A percentile compares a stretch with the other conserved stretches of the same genome.
Conservation (phyloP, 2,888 invertebrate species). For the Cosmopolites sordidus region DNA sequence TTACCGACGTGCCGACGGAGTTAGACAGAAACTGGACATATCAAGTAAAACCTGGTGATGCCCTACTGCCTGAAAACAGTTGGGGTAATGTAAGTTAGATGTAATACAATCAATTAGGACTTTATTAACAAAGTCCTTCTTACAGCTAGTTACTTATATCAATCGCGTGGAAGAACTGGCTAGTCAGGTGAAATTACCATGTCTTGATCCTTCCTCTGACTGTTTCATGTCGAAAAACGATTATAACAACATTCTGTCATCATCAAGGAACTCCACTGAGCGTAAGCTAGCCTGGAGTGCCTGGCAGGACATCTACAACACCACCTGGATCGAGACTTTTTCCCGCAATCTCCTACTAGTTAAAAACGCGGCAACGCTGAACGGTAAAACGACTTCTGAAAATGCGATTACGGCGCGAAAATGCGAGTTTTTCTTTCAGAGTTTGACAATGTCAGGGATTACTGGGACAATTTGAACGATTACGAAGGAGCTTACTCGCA, state of each 20-base stretch:
- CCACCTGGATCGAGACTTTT: conserved; percentile 28
- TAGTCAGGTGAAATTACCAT: conserved; percentile 19
- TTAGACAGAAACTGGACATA: conserved; percentile 52
- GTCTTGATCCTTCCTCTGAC: conserved; percentile 14
- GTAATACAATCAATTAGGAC: too few species aligned
- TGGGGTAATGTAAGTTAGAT: conserved; percentile 51
- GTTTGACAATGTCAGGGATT: conserved; percentile 50
- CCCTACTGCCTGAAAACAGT: conserved; percentile 50
- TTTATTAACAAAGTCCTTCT: too few species aligned
- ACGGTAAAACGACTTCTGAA: conserved; percentile 31
- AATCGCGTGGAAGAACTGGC: conserved; percentile 23
- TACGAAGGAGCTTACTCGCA: conserved; percentile 52
- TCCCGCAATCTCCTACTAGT: conserved; percentile 33
- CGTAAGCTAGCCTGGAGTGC: conserved; percentile 35
- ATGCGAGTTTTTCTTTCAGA: not conserved
- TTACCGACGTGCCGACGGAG: conserved; percentile 36
- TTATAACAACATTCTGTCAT: conserved; percentile 31
- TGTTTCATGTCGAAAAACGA: conserved; percentile 27
- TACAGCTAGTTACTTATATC: conserved; percentile 27
- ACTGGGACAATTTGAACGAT: conserved; percentile 56
- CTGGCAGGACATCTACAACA: conserved; percentile 33
- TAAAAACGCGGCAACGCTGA: conserved; percentile 34
- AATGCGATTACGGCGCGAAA: too few species aligned
- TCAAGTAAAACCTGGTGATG: conserved; percentile 53
- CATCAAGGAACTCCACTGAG: conserved; percentile 30